Evolutionary conservation across 2,888 invertebrate genomes (phyloP).

Genomic region (Campoplex nolae): DNA sequence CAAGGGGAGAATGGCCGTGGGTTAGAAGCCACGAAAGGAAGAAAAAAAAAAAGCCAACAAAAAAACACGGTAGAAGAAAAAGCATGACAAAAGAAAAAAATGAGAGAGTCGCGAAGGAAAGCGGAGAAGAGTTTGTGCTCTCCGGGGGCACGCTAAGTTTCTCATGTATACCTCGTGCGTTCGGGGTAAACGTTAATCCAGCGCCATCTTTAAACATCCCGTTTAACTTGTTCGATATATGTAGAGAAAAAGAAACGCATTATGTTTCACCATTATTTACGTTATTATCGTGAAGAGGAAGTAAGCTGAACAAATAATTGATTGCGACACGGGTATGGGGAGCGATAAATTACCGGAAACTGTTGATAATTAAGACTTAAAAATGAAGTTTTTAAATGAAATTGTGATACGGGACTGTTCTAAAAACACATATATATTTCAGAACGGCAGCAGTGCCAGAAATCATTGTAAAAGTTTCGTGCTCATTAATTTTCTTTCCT

Average conservation of each 20-base stretch:
- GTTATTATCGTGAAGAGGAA: constrained; percentile 42
- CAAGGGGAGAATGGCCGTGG: constrained; percentile 64
- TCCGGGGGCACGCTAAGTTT: constrained; percentile 4
- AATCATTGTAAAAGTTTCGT: constrained; percentile 25
- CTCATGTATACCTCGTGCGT: constrained; percentile 30
- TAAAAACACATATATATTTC: not conserved
- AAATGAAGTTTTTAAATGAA: too few relatives aligned
- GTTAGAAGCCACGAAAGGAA: constrained; percentile 59
- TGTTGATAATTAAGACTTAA: not conserved
- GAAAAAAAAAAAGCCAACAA: constrained; percentile 57
- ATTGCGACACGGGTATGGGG: not conserved
- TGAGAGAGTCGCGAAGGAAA: constrained; percentile 43
- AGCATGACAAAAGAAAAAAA: constrained; percentile 62
- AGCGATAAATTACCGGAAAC: constrained; percentile 11
- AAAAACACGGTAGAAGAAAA: constrained; percentile 20
- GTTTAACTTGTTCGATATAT: constrained; percentile 48
- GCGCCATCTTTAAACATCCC: constrained; percentile 79
- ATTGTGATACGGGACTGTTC: not conserved
- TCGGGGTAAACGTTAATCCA: constrained; percentile 73
- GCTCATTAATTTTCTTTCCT: constrained; percentile 20
- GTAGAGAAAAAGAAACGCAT: not conserved
- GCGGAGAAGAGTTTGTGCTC: constrained; percentile 30
- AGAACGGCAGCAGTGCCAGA: not conserved
- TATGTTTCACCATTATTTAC: constrained; percentile 18
- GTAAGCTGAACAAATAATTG: not conserved